Conservation (phyloP, 1,140 invertebrate species). For the Hyposmocoma kahamanoa region DNA sequence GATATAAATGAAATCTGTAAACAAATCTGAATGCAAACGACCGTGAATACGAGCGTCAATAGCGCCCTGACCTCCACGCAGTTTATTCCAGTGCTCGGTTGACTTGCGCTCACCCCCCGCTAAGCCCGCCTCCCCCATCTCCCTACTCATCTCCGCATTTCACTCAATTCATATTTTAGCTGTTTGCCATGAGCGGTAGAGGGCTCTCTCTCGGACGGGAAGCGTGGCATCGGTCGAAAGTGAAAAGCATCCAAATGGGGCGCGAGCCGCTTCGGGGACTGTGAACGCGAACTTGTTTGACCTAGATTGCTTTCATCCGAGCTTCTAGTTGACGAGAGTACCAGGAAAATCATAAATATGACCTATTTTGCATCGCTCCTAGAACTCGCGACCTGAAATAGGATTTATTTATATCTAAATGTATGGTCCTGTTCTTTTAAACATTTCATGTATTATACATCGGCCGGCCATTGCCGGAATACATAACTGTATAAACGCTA, state of each 20-base stretch:
- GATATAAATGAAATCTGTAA: no score
- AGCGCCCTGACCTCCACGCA: slow-evolving; percentile 19
- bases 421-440: no score
- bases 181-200: background rate
- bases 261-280: background rate
- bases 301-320: background rate
- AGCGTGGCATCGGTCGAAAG: slow-evolving; percentile 9
- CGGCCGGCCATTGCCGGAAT: no score
- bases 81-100: slow-evolving; percentile 14
- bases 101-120: background rate
- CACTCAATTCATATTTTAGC: slow-evolving; percentile 3
- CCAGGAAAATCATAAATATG: no score
- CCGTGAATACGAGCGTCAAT: slow-evolving; percentile 20
- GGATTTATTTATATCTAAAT: no score
- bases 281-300: background rate
- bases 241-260: slow-evolving; percentile 13
- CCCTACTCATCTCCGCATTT: slow-evolving; percentile 6
- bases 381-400: no score
- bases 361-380: no score
- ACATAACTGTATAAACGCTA: no score
- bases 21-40: slow-evolving; percentile 6
- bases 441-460: no score
- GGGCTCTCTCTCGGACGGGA: background rate
- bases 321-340: no score
- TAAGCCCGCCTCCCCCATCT: background rate